Evolutionary conservation across 2,113 vertebrate species (phyloP).

Genomic region (Oncorhynchus keta): DNA sequence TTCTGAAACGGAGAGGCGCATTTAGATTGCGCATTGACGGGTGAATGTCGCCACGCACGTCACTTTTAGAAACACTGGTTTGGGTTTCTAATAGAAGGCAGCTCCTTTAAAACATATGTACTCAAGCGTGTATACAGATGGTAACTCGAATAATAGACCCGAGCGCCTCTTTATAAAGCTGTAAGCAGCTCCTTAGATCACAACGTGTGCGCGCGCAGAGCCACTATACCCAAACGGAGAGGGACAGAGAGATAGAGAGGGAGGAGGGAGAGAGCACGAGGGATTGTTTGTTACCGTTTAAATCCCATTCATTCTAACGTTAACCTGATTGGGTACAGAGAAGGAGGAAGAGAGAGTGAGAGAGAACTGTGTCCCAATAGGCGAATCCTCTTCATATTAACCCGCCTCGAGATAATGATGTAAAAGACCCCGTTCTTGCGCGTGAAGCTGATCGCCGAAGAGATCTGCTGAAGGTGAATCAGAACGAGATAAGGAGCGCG

Average conservation of each 20-base stretch:
- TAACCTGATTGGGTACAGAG: conserved; percentile 91
- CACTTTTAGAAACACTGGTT: conserved; percentile 43
- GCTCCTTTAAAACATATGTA: conserved; percentile 80
- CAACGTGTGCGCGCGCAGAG: conserved; percentile 76
- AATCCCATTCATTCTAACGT: conserved; percentile 97
- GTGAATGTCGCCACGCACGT: not conserved
- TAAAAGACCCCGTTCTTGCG: conserved; percentile 91
- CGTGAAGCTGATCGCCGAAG: conserved; percentile 83
- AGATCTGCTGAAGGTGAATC: conserved; percentile 92
- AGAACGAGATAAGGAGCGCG: conserved; percentile 75
- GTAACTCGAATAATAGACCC: conserved; percentile 79
- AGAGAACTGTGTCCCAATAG: conserved; percentile 91
- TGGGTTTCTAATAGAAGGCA: conserved; percentile 69
- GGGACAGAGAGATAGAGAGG: conserved; percentile 34
- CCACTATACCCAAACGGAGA: conserved; percentile 59
- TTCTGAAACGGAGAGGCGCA: conserved; percentile 59
- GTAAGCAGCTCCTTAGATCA: conserved; percentile 68
- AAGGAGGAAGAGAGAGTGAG: conserved; percentile 23
- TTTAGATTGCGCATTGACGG: not conserved
- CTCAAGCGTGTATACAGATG: conserved; percentile 83
- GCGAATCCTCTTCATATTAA: conserved; percentile 84
- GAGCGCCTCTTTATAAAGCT: conserved; percentile 81
- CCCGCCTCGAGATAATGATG: conserved; percentile 95
- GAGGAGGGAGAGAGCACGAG: conserved; percentile 63
- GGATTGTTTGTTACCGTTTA: conserved; percentile 83